These are phyloP conservation scores for Zaprionus obscuricornis DNA, from an alignment of 2,888 invertebrate species.

Conservation along the genomic window DNA sequence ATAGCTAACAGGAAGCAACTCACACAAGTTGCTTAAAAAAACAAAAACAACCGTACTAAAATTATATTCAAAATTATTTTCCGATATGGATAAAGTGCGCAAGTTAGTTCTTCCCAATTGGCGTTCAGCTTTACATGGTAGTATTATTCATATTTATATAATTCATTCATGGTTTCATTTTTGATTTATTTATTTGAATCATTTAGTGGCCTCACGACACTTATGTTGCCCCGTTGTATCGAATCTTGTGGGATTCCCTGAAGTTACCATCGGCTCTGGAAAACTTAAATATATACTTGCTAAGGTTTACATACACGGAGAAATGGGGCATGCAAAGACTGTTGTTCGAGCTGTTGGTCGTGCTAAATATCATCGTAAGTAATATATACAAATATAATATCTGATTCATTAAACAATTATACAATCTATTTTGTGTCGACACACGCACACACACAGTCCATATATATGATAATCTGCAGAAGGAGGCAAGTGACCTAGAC, in stretches of 20 bases:
- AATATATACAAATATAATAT: background rate
- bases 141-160: background rate
- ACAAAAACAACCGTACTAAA: background rate
- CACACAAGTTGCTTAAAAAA: background rate
- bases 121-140: constrained; percentile 36
- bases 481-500: constrained; percentile 31
- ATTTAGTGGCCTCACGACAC: constrained; percentile 28
- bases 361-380: constrained; percentile 61
- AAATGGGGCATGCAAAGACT: constrained; percentile 31
- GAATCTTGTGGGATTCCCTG: constrained; percentile 36
- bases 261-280: constrained; percentile 34
- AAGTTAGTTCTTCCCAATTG: constrained; percentile 31
- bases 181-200: background rate
- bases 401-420: background rate
- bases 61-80: constrained; percentile 22
- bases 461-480: constrained; percentile 48
- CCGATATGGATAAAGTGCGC: constrained; percentile 41
- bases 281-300: constrained; percentile 54
- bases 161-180: background rate
- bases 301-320: constrained; percentile 56
- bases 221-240: no score
- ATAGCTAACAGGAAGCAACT: constrained; percentile 5
- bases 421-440: background rate
- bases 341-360: constrained; percentile 42
- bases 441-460: constrained; percentile 42